phyloP scores from a whole-genome alignment of 2,888 invertebrate genomes.

The Colostygia pectinataria region DNA sequence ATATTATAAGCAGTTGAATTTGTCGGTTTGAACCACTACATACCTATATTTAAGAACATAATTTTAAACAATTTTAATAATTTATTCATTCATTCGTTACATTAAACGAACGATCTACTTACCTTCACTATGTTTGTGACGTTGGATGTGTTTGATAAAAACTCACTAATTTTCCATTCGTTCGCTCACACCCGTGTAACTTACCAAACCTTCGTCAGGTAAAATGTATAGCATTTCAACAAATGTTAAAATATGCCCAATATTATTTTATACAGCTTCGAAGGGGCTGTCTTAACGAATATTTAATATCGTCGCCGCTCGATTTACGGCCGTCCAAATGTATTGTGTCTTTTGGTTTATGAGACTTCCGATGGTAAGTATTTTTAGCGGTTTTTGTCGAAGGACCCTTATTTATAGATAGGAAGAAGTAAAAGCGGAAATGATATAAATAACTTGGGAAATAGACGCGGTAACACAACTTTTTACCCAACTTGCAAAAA shows the following conservation, averaged over 20 bases:
- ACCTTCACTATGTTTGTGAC: no score
- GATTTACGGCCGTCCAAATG: constrained; percentile 62
- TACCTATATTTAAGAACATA: no score
- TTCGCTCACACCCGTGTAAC: constrained; percentile 29
- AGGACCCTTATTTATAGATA: constrained; percentile 30
- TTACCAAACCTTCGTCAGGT: constrained; percentile 25
- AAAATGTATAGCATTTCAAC: constrained; percentile 36
- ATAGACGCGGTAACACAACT: background rate
- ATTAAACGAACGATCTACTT: no score
- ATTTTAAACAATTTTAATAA: no score
- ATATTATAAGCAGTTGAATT: no score
- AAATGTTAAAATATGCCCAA: constrained; percentile 59
- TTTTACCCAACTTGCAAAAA: no score
- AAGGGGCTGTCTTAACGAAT: constrained; percentile 72
- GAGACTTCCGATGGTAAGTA: constrained; percentile 27
- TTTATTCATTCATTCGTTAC: no score
- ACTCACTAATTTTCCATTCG: no score
- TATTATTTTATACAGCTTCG: constrained; percentile 73
- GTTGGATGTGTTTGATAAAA: no score
- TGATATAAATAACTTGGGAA: background rate
- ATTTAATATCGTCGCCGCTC: constrained; percentile 65
- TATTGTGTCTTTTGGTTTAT: constrained; percentile 55
- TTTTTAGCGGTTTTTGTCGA: constrained; percentile 28
- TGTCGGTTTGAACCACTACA: no score
- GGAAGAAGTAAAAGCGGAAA: background rate